Base-by-base conservation (phyloP, 2,888 invertebrate species). In the Brachycybe producta region DNA sequence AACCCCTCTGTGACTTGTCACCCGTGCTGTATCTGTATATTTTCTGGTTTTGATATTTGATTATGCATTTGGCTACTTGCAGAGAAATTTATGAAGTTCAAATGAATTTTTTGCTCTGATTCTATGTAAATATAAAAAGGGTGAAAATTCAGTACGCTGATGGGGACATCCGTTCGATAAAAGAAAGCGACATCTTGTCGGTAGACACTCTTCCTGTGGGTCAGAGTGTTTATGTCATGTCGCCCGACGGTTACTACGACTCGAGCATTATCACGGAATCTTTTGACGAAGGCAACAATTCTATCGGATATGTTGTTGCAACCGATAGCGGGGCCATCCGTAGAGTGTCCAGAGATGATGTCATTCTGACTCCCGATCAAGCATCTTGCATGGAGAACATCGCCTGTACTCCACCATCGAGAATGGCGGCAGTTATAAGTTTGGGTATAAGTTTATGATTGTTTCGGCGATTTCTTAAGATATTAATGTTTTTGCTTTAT, bases 81-180 rank as follows among this genome's bases (percentile, higher is more conserved):
- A n/a, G n/a, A n/a, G n/a, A n/a, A n/a, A n/a, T n/a, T n/a, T n/a
- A n/a, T n/a, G n/a, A n/a, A n/a, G n/a, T n/a, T n/a, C n/a, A n/a
- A n/a, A n/a, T n/a, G 15, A 15, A 38, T 7, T 7, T 38, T 15
- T 38, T 38, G 17, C 7, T 11, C 11, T 15, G 7, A 15, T 7
- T 15, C 15, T 38, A 13, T 38, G 7, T 7, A 17, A 13, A 11
- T 38, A 38, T 42, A 15, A 8, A 7, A 5, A 46, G 46, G 19
- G 34, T 34, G 46, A 17, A 21, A 24, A 36, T 46, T 21, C 17
- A 35, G 36, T 46, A 35, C 23, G 46, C 34, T 36, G 46, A 46
- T 26, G 46, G 46, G 5, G 46, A 46, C 15, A 24, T 36, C n/a
- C 46, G 36, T n/a, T 46, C 46, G 5, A 46, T 46, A 23, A 17